Evolutionary conservation across 2,797 vertebrate genomes (phyloP), one percentile per base, ranked within the genome.

Genomic region (Diplodus sargus): DNA sequence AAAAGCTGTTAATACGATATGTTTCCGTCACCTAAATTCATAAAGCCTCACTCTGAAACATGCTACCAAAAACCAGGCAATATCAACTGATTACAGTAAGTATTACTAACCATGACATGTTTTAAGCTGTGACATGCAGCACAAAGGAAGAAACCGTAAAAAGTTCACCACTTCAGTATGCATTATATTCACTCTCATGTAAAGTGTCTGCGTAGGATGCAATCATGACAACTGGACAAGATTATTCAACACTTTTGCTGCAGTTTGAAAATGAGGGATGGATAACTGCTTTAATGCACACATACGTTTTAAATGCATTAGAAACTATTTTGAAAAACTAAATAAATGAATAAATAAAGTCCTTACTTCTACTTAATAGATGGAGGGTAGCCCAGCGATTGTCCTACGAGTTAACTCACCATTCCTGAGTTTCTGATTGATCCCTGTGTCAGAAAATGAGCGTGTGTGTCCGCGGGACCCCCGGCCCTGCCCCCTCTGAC

Each of bases 371-470:
- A 14, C 47, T 34, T 45, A 34, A 74, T 13, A 73, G 20, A 39
- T 6, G 16, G 18, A 20, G 3, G 3, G 39, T 7, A 28, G 2
- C 14, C 39, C 16, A 61, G n/a, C 10, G 18, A 20, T 16, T 34
- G 8, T 42, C 13, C 7, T 25, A 11, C 10, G 14, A 10, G 42
- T 62, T 15, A 6, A 61, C 90, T 95, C 91, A 99, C 98, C 98
- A 0, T 95, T 92, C 82, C 94, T 89, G 85, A 94, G 96, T 84
- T 96, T 97, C 17, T 97, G 95, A 84, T 94, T 89, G 79, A 99
- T 59, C 0, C 96, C 97, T 2, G 98, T 99, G 87, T 99, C 98
- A 0, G 98, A 99, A 77, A 97, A 95, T 0, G 98, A 99, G 58
- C 98, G 97, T 2, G 92, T n/a, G 0, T 99, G 98, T 79, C 96